These are phyloP conservation scores for Eciton burchellii DNA, from an alignment of 1,140 invertebrate species.

Conservation along the genomic window DNA sequence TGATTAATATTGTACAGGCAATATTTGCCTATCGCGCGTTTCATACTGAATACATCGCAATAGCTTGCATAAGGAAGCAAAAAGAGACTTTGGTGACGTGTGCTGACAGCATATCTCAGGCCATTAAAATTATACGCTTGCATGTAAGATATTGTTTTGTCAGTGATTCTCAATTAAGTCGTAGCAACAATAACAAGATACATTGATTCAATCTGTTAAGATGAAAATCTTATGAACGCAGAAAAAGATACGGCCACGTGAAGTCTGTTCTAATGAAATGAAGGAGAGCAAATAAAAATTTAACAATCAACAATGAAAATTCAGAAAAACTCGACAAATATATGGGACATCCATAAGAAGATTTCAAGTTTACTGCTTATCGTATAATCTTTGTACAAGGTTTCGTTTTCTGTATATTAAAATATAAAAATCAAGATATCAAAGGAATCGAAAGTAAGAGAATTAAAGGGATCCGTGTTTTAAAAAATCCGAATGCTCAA, in stretches of 20 bases:
- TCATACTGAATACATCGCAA: conserved; percentile 2
- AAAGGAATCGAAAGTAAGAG: neutral
- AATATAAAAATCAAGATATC: conserved; percentile 21
- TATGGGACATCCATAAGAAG: neutral
- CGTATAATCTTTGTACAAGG: no score
- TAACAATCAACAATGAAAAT: neutral
- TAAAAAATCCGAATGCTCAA: neutral
- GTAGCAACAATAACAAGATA: neutral
- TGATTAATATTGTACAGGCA: neutral
- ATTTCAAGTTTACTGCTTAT: conserved; percentile 10
- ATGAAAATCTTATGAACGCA: conserved; percentile 29
- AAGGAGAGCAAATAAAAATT: conserved; percentile 20
- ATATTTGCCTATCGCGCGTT: conserved; percentile 37
- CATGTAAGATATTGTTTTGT: conserved; percentile 45
- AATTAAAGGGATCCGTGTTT: neutral
- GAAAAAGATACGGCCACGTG: conserved; percentile 6
- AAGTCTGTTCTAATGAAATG: conserved; percentile 16
- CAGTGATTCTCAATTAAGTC: conserved; percentile 51
- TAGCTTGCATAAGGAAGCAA: conserved; percentile 53
- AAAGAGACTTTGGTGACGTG: conserved; percentile 49
- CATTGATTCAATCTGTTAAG: conserved; percentile 15
- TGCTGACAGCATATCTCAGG: conserved; percentile 25
- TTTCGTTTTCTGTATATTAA: neutral
- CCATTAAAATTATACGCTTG: conserved; percentile 62
- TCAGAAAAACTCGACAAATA: conserved; percentile 4